Evolutionary conservation across 2,797 vertebrate genomes (phyloP).

Genomic region (Sebastes iracundus): DNA sequence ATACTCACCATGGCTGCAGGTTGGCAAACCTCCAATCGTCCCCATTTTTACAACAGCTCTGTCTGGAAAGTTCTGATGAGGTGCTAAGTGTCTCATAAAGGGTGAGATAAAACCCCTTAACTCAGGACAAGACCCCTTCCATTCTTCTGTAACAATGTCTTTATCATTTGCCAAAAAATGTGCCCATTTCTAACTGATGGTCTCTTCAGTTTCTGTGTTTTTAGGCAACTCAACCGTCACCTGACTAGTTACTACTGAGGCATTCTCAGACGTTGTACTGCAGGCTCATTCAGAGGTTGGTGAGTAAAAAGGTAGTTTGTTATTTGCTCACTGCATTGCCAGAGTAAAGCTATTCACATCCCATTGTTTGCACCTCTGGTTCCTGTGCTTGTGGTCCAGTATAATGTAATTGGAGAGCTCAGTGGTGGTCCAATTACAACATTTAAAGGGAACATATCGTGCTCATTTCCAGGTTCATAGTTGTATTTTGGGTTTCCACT

Average conservation of each 20-base stretch:
- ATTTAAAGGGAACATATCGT: neutral
- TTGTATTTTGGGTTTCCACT: neutral
- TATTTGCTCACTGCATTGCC: neutral
- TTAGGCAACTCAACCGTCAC: neutral
- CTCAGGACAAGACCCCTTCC: conserved; percentile 69
- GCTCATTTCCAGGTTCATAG: neutral
- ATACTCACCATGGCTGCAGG: conserved; percentile 58
- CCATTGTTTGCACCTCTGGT: conserved; percentile 9
- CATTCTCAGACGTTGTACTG: neutral
- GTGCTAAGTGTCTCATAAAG: conserved; percentile 84
- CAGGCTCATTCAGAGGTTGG: neutral
- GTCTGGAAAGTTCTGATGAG: conserved; percentile 83
- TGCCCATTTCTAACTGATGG: conserved; percentile 13
- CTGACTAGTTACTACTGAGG: neutral
- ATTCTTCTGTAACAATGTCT: conserved; percentile 43
- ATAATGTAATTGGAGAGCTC: neutral
- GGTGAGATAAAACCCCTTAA: conserved; percentile 74
- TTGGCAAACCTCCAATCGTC: conserved; percentile 67
- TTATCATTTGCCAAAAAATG: conserved; percentile 63
- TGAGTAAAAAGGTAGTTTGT: conserved; percentile 6
- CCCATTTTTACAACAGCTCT: conserved; percentile 58
- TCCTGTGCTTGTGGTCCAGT: conserved; percentile 1
- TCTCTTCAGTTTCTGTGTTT: conserved; percentile 3
- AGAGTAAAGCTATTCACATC: conserved; percentile 8
- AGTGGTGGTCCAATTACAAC: conserved; percentile 14